Percentiles rank a stretch among this genome's conserved stretches.
phyloP scores from a whole-genome alignment of 2,888 invertebrate species.

The Emmelina monodactyla region DNA sequence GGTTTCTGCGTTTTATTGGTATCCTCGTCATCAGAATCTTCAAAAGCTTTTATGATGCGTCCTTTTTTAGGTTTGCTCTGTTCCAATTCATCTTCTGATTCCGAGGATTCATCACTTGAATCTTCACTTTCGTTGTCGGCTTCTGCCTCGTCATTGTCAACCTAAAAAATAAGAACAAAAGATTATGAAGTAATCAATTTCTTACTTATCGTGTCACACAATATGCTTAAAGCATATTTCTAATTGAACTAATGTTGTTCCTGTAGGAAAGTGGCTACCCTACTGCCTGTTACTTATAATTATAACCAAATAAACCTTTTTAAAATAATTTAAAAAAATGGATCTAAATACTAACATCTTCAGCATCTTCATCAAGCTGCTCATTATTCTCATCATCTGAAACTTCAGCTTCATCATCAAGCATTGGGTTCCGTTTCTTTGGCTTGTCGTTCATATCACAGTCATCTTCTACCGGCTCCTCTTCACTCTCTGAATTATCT shows the following conservation, averaged over 20 bases:
- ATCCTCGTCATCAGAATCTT: conserved; percentile 54
- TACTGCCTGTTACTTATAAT: too few relatives aligned
- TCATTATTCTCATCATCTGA: conserved; percentile 40
- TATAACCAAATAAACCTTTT: too few relatives aligned
- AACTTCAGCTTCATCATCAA: conserved; percentile 61
- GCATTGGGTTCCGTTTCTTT: conserved; percentile 41
- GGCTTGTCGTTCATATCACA: conserved; percentile 40
- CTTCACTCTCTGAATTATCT: conserved; percentile 52
- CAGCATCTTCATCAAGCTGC: conserved; percentile 12
- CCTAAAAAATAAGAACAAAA: too few relatives aligned
- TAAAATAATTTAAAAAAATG: too few relatives aligned
- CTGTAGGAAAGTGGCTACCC: too few relatives aligned
- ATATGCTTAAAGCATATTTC: too few relatives aligned
- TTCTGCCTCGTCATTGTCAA: conserved; percentile 12
- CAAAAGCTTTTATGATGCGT: conserved; percentile 55
- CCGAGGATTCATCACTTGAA: conserved; percentile 30
- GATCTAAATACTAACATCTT: too few relatives aligned
- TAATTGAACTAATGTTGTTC: too few relatives aligned
- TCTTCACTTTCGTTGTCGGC: conserved; percentile 24
- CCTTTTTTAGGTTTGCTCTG: conserved; percentile 33
- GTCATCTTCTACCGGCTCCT: conserved; percentile 39
- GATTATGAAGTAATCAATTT: too few relatives aligned
- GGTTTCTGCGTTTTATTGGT: conserved; percentile 2
- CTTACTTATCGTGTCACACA: too few relatives aligned
- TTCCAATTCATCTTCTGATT: conserved; percentile 33